Base-by-base conservation (phyloP, 2,113 vertebrate genomes). In the Circaetus cinerascens region DNA sequence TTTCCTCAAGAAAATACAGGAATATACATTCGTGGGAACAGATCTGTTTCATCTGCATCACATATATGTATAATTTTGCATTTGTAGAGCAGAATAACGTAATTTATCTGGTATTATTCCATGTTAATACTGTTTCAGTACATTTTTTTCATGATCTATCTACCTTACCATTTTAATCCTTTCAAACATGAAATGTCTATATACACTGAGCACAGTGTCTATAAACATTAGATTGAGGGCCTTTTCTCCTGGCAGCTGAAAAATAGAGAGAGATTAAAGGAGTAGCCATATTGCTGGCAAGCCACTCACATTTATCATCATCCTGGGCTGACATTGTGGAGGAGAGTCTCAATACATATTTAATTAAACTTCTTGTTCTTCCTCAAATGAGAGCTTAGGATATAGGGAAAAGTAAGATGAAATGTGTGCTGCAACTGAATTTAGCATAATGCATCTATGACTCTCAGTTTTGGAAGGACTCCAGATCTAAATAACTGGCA, bases 321-420 rank as follows among this genome's bases (percentile, higher is more conserved):
- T 68, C 29, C 10, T 72, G 53, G 40, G 38, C 50, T 96, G 78
- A 91, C 67, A 68, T 50, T 60, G 64, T 87, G 34, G 78, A 88
- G 60, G 36, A 78, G 76, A 88, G 22, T 95, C 77, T 94, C 93
- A 91, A 93, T 92, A 53, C 77, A 92, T 79, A 95, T 97, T 97
- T 97, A 96, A 98, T 98, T 97, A 97, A 98, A 96, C 57, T 88
- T 80, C 73, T 93, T 96, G 46, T 94, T 97, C 60, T 95, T 97
- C 94, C 91, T 89, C 77, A 83, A 95, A 93, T 81, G 86, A 96
- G 88, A 95, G 57, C 43, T 92, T 86, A 89, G 40, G 79, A 68
- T 71, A 56, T 19, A 81, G 29, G 48, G 21, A 64, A 88, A 77
- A 90, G 32, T 50, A 78, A 93, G 80, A 91, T 90, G 57, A 94